Conservation (phyloP, 2,888 invertebrate species). For the Harpalus rufipes region DNA sequence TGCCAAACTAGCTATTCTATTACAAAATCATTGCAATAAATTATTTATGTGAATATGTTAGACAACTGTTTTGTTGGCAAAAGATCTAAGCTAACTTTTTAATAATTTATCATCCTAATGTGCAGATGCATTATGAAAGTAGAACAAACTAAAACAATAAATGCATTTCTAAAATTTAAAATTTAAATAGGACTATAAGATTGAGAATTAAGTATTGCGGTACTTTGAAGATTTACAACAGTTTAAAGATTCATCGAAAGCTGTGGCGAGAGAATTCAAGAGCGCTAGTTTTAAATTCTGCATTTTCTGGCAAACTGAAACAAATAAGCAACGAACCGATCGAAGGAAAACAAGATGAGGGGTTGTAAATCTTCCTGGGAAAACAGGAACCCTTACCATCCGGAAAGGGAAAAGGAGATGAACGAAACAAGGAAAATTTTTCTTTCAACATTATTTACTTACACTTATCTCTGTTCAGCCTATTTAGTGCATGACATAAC, state of each 20-base stretch:
- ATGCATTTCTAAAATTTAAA: background rate
- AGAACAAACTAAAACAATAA: background rate
- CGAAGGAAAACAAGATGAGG: conserved; percentile 3
- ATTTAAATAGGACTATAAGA: background rate
- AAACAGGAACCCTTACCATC: background rate
- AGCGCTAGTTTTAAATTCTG: background rate
- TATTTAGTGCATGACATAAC: no score
- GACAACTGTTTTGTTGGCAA: background rate
- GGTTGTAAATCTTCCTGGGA: background rate
- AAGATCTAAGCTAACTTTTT: background rate
- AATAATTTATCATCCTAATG: background rate
- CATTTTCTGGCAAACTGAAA: conserved; percentile 9
- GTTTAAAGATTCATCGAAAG: background rate
- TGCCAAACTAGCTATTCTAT: background rate
- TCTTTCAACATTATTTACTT: background rate
- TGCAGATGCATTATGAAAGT: background rate
- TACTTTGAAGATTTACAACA: background rate
- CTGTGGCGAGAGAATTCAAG: background rate
- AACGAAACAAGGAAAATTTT: background rate
- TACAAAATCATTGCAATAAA: background rate
- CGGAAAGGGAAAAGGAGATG: background rate
- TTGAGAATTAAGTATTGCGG: background rate
- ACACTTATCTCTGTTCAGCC: background rate
- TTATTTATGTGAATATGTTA: background rate
- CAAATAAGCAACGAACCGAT: conserved; percentile 37